These are phyloP conservation scores for Protobothrops flavoviridis DNA, from an alignment of 2,113 vertebrate genomes.

Conservation along the genomic window DNA sequence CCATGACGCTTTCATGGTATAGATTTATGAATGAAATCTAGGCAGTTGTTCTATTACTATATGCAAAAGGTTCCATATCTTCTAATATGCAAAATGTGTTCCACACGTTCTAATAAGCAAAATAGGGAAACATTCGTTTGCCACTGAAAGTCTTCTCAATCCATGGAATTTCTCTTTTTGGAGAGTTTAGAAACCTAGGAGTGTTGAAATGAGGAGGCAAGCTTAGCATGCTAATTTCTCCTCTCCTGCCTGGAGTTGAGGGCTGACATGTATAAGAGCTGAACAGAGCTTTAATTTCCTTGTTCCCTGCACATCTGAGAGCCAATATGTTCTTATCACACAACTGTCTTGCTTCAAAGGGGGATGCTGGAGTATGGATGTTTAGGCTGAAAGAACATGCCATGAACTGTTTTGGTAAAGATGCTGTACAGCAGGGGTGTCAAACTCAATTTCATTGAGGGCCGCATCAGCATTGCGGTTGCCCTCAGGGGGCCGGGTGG, in stretches of 20 bases:
- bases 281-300: neutral
- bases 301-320: neutral
- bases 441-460: too few relatives aligned
- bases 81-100: neutral
- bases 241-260: neutral
- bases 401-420: neutral
- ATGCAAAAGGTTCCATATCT: neutral
- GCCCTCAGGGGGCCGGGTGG: too few relatives aligned
- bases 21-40: neutral
- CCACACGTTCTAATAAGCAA: too few relatives aligned
- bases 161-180: neutral
- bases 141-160: neutral
- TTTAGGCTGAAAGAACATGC: neutral
- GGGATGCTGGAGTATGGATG: neutral
- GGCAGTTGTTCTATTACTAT: neutral
- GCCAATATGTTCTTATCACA: neutral
- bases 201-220: neutral
- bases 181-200: neutral
- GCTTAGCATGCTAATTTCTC: neutral
- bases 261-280: neutral
- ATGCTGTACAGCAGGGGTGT: neutral
- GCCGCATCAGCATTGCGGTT: too few relatives aligned
- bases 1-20: neutral
- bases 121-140: neutral
- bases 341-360: neutral